Conservation (phyloP, 2,888 invertebrate species). For the Leucoma salicis region DNA sequence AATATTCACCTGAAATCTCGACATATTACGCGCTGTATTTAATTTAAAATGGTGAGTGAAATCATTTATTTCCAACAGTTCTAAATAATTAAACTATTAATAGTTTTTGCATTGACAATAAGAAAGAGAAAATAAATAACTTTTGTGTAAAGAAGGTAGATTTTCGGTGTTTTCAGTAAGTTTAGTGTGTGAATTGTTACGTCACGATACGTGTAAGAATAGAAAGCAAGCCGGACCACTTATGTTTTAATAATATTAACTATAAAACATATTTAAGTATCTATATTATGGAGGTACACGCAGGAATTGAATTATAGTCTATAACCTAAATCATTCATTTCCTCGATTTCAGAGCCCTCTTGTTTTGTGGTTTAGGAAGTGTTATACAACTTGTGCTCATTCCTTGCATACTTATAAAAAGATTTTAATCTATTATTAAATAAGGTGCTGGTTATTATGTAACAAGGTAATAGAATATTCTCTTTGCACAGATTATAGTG, state of each 20-base stretch:
- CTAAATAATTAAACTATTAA: constrained; percentile 7
- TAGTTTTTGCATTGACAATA: not conserved
- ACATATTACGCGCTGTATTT: constrained; percentile 46
- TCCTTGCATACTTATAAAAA: too few relatives aligned
- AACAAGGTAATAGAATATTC: too few relatives aligned
- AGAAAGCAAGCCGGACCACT: constrained; percentile 26
- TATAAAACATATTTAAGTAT: not conserved
- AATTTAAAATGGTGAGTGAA: constrained; percentile 65
- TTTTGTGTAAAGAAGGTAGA: not conserved
- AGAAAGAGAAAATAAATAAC: not conserved
- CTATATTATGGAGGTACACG: not conserved
- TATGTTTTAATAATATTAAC: not conserved
- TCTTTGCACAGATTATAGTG: too few relatives aligned
- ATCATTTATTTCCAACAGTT: constrained; percentile 16
- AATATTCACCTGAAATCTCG: constrained; percentile 19
- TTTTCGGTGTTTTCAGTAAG: constrained; percentile 6
- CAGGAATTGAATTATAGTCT: not conserved
- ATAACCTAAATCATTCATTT: not conserved
- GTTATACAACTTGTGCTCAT: not conserved
- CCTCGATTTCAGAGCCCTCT: not conserved
- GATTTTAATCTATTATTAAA: too few relatives aligned
- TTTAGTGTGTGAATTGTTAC: constrained; percentile 31
- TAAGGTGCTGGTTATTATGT: too few relatives aligned
- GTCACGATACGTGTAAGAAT: constrained; percentile 39
- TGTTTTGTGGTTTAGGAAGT: not conserved